Evolutionary conservation across 2,888 invertebrate genomes (phyloP), one percentile per base, ranked within the genome.

Genomic region (Apocheima hispidaria): DNA sequence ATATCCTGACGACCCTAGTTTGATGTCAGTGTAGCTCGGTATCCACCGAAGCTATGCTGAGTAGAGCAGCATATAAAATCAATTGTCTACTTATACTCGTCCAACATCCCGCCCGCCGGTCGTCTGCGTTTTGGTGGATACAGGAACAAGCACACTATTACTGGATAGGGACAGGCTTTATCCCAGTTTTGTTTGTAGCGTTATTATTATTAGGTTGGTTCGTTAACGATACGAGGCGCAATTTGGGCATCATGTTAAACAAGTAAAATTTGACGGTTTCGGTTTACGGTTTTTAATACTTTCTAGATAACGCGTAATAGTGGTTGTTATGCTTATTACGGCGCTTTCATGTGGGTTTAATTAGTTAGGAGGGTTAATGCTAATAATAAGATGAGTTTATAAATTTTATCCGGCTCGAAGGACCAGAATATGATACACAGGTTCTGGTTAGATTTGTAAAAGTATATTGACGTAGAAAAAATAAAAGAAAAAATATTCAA

Each of bases 151-250:
- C 26, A 26, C 26, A 26, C 30, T 12, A 30, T 30, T 12, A 10
- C 9, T 30, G 9, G 28, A 9, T 30, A 33, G 9, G 9, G 12
- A 12, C n/a, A 3, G 33, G 33, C 18, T 12, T 38, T 20, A 38
- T 38, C 36, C 36, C 16, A 18, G 9, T 36, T 36, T 2, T n/a
- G n/a, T n/a, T n/a, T n/a, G n/a, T n/a, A 9, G 7, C 38, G 4
- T 10, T 10, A 18, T 38, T 3, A 38, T 20, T 38, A 38, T 38
- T 12, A 20, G 18, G 38, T 38, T 18, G 36, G 36, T 16, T n/a
- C 38, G 20, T 38, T 38, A 18, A 38, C 38, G 38, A 38, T 38
- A 38, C 18, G 20, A 38, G 38, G 4, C 38, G 18, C 38, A 38
- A 38, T 38, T 38, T 38, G 10, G 9, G 18, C 10, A 4, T 18